Base-by-base conservation (phyloP, 2,888 invertebrate genomes). In the Strigamia transsilvanica region DNA sequence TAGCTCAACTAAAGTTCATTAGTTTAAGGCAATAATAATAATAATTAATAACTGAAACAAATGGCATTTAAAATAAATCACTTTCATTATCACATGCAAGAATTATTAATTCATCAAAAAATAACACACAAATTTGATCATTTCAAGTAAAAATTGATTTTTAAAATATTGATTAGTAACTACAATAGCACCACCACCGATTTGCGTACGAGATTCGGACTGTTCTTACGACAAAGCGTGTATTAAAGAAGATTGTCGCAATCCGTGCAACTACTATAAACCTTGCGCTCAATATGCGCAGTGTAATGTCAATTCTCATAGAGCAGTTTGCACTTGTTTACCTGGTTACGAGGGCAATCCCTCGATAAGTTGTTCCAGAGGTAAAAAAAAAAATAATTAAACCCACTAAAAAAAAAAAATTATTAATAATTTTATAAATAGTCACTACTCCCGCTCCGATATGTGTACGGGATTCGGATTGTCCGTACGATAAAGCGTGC, bases 281-380 rank as follows among this genome's bases (percentile, higher is more conserved):
- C 91, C 92, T 81, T 96, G 96, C 87, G 96, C 96, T 77, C 91
- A 92, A 79, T 96, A 96, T 87, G 94, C 96, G 13, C 61, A 83
- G n/a, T 84, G 96, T 86, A 91, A 92, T 86, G 95, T 95, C 3
- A 91, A 93, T 82, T 94, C 94, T 84, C 96, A 96, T 87, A 91
- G 94, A 66, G 93, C 94, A 66, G 91, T 96, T 4, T 97, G 97
- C 87, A 91, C 94, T 83, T 97, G 97, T 86, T 94, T 95, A 0
- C 94, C 94, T 86, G 95, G 96, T 18, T 94, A 91, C 86, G 93
- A 93, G 84, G 96, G 96, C 0, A 94, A 96, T 88, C 94, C 96
- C 2, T 89, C 93, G 86, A 90, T 91, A 15, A 90, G 90, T 80
- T 96, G 96, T 87, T 91, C n/a, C 3, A 56, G 56, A 56, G 56